phyloP scores from a whole-genome alignment of 1,140 invertebrate genomes.

The Heliconius himera region DNA sequence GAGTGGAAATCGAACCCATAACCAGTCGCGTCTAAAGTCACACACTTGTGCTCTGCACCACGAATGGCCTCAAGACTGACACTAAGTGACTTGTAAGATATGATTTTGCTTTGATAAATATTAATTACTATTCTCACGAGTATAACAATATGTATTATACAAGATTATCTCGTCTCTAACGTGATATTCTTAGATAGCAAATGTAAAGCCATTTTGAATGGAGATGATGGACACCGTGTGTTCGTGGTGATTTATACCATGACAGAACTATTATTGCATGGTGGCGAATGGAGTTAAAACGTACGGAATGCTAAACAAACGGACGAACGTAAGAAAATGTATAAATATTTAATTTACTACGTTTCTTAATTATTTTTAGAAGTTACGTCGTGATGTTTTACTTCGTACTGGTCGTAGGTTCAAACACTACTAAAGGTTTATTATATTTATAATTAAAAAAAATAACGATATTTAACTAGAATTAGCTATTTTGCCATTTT shows the following conservation, averaged over 20 bases:
- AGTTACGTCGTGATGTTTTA: no score
- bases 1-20: no score
- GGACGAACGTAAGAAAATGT: neutral
- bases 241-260: slow-evolving; percentile 30
- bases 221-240: slow-evolving; percentile 49
- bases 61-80: no score
- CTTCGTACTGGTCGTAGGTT: no score
- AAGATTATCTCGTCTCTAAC: slow-evolving; percentile 12
- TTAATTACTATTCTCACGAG: slow-evolving; percentile 17
- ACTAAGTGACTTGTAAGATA: neutral
- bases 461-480: no score
- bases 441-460: no score
- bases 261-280: slow-evolving; percentile 8
- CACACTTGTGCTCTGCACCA: no score
- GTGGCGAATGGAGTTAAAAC: neutral
- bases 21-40: no score
- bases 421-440: no score
- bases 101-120: neutral
- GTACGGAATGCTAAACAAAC: neutral
- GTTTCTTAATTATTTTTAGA: no score
- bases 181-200: slow-evolving; percentile 13
- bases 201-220: slow-evolving; percentile 22
- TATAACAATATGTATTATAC: slow-evolving; percentile 7
- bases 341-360: neutral
- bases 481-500: no score